Evolutionary conservation across 2,888 invertebrate species (phyloP), one percentile per base, ranked within the genome.

Genomic region (Sycophila texana): DNA sequence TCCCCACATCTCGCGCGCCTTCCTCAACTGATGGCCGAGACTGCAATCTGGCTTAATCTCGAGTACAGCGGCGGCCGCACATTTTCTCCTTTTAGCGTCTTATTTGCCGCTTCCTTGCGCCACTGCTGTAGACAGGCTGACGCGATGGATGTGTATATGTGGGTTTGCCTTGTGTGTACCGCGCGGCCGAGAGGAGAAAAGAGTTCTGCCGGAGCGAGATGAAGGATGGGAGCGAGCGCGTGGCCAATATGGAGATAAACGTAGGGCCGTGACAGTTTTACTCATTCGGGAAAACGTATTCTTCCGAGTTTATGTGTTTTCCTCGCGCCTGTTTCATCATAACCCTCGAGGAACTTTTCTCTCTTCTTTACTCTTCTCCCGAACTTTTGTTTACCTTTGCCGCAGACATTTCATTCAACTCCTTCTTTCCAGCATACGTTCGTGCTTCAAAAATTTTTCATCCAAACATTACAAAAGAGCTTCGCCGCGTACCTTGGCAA

Each of bases 211-310:
- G 60, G n/a, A n/a, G 67, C 30, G 61, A 71, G 72, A 73, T 77
- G 77, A 77, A 65, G 77, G 75, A 79, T 75, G 71, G 68, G 53
- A 55, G 20, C 57, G 39, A 55, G 67, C 74, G 68, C 20, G 18
- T 67, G 71, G 74, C 74, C 81, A 77, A 81, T 78, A 74, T 77
- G 77, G 77, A 81, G 81, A 77, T 74, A 75, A 76, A 80, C 68
- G 75, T 68, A 75, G 47, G 58, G 63, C 77, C 74, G 74, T 75
- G 77, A 77, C 71, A 75, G 77, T 78, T 81, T 81, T 78, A 81
- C 81, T 81, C 72, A 81, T 81, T 81, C 81, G 72, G 51, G 61
- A 75, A 81, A 81, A 81, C 81, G 81, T 81, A 81, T 81, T 81
- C 81, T 81, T 78, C 61, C 39, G 58, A 77, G 77, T 77, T 81